A percentile compares a stretch with the other conserved stretches of the same genome.
Evolutionary conservation across 2,888 invertebrate genomes (phyloP).

Genomic region (Scaptomyza reducta): DNA sequence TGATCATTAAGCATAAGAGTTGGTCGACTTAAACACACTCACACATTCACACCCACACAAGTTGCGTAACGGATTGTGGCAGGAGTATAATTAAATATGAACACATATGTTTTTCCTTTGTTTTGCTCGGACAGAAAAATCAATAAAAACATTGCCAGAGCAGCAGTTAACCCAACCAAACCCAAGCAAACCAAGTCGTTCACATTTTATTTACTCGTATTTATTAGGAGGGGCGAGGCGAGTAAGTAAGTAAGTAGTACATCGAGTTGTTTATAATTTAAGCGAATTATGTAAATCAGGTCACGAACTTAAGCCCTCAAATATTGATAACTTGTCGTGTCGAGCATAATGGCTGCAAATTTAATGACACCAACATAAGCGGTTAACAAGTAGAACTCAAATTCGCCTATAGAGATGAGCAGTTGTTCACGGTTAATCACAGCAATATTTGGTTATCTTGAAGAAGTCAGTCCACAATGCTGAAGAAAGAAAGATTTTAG

Average conservation of each 20-base stretch:
- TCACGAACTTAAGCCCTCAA: constrained; percentile 54
- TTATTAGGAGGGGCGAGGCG: constrained; percentile 27
- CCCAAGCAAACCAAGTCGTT: background rate
- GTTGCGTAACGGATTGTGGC: constrained; percentile 47
- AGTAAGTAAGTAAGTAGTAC: constrained; percentile 15
- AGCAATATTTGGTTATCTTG: no score
- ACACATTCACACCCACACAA: constrained; percentile 1
- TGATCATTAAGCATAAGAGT: constrained; percentile 53
- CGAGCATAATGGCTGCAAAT: constrained; percentile 34
- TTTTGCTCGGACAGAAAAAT: constrained; percentile 66
- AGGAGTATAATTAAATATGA: constrained; percentile 73
- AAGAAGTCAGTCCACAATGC: no score
- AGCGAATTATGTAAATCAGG: constrained; percentile 65
- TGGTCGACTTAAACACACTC: constrained; percentile 28
- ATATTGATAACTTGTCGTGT: constrained; percentile 59
- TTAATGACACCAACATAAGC: constrained; percentile 43
- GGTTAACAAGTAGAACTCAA: background rate
- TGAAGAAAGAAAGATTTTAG: no score
- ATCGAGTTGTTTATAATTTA: constrained; percentile 62
- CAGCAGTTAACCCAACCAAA: constrained; percentile 5
- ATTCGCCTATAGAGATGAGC: constrained; percentile 6
- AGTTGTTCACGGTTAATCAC: background rate
- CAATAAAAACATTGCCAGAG: constrained; percentile 56
- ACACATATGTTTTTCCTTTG: constrained; percentile 56
- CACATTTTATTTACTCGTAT: constrained; percentile 48